Evolutionary conservation across 2,888 invertebrate genomes (phyloP).

Genomic region (Tuta absoluta): DNA sequence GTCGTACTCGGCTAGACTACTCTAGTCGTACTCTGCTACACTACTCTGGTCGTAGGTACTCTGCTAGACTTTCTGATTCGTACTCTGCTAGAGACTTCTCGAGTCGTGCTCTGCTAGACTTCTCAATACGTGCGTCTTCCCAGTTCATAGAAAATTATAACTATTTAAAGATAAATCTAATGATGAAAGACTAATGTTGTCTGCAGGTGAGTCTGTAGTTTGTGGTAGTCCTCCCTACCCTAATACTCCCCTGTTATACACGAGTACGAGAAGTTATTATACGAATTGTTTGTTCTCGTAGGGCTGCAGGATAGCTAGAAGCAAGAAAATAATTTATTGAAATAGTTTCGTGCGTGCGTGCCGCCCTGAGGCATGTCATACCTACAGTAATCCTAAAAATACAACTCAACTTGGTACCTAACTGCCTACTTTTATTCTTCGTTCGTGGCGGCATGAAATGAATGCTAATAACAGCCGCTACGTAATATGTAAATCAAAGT

Average conservation of each 20-base stretch:
- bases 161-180: too few relatives aligned
- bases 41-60: neutral
- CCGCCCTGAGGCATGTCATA: conserved; percentile 17
- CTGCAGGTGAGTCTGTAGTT: too few relatives aligned
- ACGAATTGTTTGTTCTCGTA: too few relatives aligned
- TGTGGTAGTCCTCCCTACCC: too few relatives aligned
- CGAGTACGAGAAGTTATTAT: too few relatives aligned
- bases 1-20: neutral
- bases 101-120: neutral
- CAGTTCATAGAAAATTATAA: too few relatives aligned
- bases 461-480: conserved; percentile 35
- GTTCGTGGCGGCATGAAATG: conserved; percentile 31
- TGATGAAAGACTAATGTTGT: too few relatives aligned
- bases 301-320: too few relatives aligned
- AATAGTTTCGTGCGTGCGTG: neutral
- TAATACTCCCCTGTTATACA: too few relatives aligned
- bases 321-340: too few relatives aligned
- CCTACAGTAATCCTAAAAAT: conserved; percentile 14
- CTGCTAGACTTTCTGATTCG: neutral
- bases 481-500: conserved; percentile 8
- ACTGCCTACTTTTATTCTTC: conserved; percentile 10
- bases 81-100: neutral
- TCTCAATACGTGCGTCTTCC: too few relatives aligned
- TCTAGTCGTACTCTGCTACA: neutral
- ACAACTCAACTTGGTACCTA: conserved; percentile 14